These are phyloP conservation scores for Platycercus adscitus DNA, from an alignment of 2,113 vertebrate species.

Conservation along the genomic window DNA sequence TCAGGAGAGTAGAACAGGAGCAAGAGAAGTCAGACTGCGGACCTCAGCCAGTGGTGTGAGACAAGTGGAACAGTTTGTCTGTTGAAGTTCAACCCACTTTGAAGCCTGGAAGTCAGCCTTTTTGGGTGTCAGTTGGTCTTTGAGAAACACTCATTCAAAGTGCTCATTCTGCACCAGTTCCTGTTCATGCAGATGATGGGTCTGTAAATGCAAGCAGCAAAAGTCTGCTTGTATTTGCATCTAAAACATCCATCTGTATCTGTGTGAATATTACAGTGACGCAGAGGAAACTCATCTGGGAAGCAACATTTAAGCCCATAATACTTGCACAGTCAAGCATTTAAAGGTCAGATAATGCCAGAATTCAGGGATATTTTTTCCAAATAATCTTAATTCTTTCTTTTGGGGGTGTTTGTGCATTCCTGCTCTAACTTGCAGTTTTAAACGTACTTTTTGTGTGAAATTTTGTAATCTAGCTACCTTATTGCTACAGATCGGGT, in stretches of 20 bases:
- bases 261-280: neutral
- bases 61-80: neutral
- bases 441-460: neutral
- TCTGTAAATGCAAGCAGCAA: neutral
- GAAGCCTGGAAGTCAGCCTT: neutral
- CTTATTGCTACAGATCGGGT: neutral
- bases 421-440: neutral
- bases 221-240: conserved; percentile 34
- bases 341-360: conserved; percentile 33
- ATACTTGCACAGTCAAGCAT: neutral
- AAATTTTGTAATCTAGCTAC: neutral
- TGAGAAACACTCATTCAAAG: neutral
- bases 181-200: neutral
- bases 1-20: neutral
- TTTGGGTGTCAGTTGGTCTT: neutral
- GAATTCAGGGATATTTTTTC: neutral
- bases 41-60: neutral
- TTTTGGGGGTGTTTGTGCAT: neutral
- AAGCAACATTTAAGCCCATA: conserved; percentile 12
- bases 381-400: neutral
- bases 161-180: neutral
- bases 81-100: neutral
- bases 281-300: neutral
- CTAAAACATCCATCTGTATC: conserved; percentile 21
- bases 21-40: accelerated